Evolutionary conservation across 2,888 invertebrate genomes (phyloP), one percentile per base, ranked within the genome.

Genomic region (Sinotaia quadrata): DNA sequence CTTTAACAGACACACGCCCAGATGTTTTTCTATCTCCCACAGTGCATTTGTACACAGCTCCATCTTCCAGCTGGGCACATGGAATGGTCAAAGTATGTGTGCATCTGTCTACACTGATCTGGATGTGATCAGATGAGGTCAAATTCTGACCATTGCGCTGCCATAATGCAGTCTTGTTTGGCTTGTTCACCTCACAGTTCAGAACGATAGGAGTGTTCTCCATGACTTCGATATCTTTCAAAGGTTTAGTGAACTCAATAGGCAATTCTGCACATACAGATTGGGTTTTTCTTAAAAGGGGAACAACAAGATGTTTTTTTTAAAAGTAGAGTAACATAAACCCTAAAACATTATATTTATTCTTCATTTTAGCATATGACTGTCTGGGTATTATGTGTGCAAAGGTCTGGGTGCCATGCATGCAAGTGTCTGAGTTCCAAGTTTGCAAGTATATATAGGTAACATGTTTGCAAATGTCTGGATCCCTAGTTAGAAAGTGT

Each of bases 1-100:
- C 83, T 77, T 81, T 81, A n/a, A 85, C 84, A 21, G 77, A 76
- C 34, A 85, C 78, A 34, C 75, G 80, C 49, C 82, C 83, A 8
- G 77, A 75, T 12, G 80, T 81, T 57, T 79, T 78, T 72, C 80
- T 79, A 62, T 82, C 81, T 37, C 73, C 75, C 18, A 79, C 68
- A 37, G 68, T 65, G 61, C 76, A 78, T 66, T 69, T 82, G 73
- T 86, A 87, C 36, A 81, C 77, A 37, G 83, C 84, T 59, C 81
- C 81, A 73, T 88, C 88, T 24, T 81, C 81, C 33, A 82, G 54
- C 37, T 71, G 69, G 15, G 80, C 77, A 37, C 78, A 75, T 4
- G 75, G 73, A 61, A 85, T 77, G 63, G 78, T 76, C 69, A 85
- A 75, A n/a, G 74, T 76, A 66, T 84, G 82, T 12, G 67, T 67